Percentiles rank a stretch among this genome's conserved stretches.
Conservation (phyloP, 2,888 invertebrate genomes). For the Drosophila multiciliata region DNA sequence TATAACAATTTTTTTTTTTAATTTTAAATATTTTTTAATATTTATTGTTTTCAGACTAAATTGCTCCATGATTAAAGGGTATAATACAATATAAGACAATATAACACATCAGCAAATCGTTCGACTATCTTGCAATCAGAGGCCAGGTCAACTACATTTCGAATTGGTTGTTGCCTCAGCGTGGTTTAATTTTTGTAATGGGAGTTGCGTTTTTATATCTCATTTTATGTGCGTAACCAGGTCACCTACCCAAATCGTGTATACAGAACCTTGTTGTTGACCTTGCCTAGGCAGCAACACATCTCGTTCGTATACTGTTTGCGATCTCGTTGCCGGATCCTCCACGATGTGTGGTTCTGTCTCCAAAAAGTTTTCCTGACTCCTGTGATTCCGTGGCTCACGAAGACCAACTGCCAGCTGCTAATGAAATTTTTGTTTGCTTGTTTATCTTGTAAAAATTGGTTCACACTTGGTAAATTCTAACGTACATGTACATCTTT, state of each 20-base stretch:
- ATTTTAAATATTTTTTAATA: background rate
- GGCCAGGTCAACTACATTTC: background rate
- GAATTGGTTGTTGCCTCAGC: background rate
- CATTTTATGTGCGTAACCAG: no score
- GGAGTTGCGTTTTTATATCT: background rate
- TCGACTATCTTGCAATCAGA: background rate
- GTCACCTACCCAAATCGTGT: background rate
- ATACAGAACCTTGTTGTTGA: background rate
- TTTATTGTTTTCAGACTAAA: background rate
- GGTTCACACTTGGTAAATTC: background rate
- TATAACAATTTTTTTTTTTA: background rate
- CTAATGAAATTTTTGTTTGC: background rate
- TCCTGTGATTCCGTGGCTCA: background rate
- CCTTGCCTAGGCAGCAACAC: background rate
- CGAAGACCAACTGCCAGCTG: background rate
- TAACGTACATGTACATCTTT: background rate
- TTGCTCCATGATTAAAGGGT: background rate
- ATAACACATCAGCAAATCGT: background rate
- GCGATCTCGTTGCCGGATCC: background rate
- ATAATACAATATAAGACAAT: background rate
- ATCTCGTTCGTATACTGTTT: background rate
- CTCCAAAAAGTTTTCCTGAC: background rate
- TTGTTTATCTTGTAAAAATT: background rate
- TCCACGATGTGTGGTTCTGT: background rate
- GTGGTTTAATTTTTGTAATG: background rate